Conservation (phyloP, 2,888 invertebrate species). For the Hypsopygia costalis region DNA sequence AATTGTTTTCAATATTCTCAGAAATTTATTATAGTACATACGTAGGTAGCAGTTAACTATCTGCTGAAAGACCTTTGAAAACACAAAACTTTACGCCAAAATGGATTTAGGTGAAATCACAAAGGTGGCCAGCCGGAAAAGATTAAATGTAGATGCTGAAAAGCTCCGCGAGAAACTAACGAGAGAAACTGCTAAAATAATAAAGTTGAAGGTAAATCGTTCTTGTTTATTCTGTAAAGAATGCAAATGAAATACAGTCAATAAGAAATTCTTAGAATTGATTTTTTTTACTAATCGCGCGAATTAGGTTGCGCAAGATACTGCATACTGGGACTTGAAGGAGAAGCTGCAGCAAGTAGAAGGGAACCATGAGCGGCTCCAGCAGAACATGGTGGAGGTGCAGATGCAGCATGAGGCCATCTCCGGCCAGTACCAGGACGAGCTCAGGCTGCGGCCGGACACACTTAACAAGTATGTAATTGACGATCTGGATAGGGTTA, state of each 20-base stretch:
- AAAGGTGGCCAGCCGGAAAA: constrained; percentile 50
- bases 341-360: constrained; percentile 53
- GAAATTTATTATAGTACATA: too few species aligned
- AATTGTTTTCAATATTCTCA: too few species aligned
- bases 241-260: background rate
- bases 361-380: constrained; percentile 56
- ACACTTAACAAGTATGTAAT: constrained; percentile 51
- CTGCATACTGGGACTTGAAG: constrained; percentile 62
- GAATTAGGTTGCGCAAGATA: constrained; percentile 62
- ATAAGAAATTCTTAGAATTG: background rate
- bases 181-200: constrained; percentile 54
- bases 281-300: background rate
- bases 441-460: constrained; percentile 57
- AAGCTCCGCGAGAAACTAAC: constrained; percentile 56
- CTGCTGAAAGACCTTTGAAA: too few species aligned
- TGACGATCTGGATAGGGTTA: too few species aligned
- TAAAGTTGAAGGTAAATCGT: constrained; percentile 57
- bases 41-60: too few species aligned
- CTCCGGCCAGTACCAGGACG: constrained; percentile 57
- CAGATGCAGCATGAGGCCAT: constrained; percentile 66
- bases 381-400: constrained; percentile 64
- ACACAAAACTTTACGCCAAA: too few species aligned
- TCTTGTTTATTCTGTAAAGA: constrained; percentile 5
- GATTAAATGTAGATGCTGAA: constrained; percentile 49
- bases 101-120: constrained; percentile 53